Evolutionary conservation across 2,888 invertebrate genomes (phyloP).

Genomic region (Teinopalpus imperialis): DNA sequence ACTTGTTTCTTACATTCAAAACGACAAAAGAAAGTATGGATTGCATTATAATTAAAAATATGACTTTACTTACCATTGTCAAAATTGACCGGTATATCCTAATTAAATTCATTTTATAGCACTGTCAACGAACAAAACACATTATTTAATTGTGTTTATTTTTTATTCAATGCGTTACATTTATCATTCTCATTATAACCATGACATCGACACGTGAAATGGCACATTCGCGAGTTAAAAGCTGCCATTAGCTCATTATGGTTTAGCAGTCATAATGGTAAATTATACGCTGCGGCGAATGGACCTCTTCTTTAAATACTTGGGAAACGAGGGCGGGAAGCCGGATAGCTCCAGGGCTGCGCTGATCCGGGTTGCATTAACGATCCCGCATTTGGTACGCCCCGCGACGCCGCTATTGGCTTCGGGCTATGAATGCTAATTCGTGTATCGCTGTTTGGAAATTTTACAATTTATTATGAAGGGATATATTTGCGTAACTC

Average conservation of each 20-base stretch:
- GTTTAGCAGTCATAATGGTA: conserved; percentile 3
- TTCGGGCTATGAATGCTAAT: conserved; percentile 32
- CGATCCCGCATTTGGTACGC: conserved; percentile 34
- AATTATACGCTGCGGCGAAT: conserved; percentile 8
- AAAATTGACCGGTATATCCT: too few species aligned
- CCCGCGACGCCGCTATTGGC: conserved; percentile 28
- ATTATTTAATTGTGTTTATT: too few species aligned
- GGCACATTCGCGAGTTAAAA: too few species aligned
- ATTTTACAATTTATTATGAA: conserved; percentile 10
- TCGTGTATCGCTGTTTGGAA: conserved; percentile 21
- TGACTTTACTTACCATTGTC: too few species aligned
- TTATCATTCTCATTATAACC: too few species aligned
- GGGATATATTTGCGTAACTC: not conserved
- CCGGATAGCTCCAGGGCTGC: conserved; percentile 40
- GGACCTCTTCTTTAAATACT: conserved; percentile 8
- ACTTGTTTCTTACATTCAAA: too few species aligned
- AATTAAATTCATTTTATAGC: too few species aligned
- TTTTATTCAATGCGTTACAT: too few species aligned
- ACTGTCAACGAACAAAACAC: too few species aligned
- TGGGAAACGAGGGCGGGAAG: conserved; percentile 46
- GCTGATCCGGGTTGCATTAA: conserved; percentile 50
- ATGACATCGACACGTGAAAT: too few species aligned
- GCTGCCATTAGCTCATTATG: conserved; percentile 1
- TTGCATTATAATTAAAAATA: too few species aligned
- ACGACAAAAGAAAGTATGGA: too few species aligned